Conservation (phyloP, 2,888 invertebrate genomes). For the Norana najaformis region DNA sequence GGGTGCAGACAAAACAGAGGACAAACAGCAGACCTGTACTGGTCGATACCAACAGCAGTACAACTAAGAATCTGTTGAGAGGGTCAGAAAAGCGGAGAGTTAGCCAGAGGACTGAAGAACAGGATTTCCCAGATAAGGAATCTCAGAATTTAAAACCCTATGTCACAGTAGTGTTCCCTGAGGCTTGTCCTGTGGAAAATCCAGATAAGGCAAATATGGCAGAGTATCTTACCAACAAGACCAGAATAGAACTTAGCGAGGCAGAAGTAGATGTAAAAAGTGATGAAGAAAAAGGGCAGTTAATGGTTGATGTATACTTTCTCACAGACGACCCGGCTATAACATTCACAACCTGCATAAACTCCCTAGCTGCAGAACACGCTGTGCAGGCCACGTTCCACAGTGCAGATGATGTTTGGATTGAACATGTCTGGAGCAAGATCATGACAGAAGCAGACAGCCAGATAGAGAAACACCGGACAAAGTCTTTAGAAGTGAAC, state of each 20-base stretch:
- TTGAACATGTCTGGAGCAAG: neutral
- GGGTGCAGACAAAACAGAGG: neutral
- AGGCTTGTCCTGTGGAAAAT: neutral
- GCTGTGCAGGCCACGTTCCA: neutral
- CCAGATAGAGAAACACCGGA: neutral
- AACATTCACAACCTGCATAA: neutral
- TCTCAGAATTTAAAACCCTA: neutral
- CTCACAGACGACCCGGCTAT: neutral
- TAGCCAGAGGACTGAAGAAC: neutral
- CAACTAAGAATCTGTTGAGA: too few relatives aligned
- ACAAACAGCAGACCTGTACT: neutral
- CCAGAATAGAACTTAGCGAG: neutral
- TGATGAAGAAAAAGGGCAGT: neutral
- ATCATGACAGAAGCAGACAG: neutral
- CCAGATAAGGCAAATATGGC: neutral
- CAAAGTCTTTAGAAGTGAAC: neutral
- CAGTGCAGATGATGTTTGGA: neutral
- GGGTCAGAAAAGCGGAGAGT: neutral
- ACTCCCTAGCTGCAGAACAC: neutral
- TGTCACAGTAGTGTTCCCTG: neutral
- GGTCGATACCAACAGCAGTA: too few relatives aligned
- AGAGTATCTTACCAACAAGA: neutral
- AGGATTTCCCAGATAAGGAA: neutral
- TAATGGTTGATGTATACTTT: neutral
- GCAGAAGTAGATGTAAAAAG: neutral